phyloP scores from a whole-genome alignment of 2,888 invertebrate genomes.

The Petrophora chlorosata region DNA sequence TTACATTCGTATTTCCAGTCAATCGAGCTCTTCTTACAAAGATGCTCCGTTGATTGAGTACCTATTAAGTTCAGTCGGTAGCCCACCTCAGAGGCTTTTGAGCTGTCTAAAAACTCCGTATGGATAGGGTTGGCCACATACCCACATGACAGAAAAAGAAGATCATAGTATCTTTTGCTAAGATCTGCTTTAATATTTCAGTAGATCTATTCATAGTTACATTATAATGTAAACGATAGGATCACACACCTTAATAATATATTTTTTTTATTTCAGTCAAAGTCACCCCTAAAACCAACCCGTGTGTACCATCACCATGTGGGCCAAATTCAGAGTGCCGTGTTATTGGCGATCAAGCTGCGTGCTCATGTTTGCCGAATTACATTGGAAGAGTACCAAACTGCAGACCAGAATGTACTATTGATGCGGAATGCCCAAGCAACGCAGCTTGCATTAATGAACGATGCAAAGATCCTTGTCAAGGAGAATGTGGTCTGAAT shows the following conservation, averaged over 20 bases:
- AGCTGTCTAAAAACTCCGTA: no score
- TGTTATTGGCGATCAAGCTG: constrained; percentile 91
- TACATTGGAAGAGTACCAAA: constrained; percentile 93
- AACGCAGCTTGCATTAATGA: constrained; percentile 92
- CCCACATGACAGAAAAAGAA: no score
- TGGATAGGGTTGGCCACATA: no score
- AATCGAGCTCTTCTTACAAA: no score
- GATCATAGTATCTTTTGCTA: no score
- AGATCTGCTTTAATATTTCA: no score
- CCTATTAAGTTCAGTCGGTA: no score
- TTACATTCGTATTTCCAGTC: no score
- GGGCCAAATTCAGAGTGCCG: constrained; percentile 93
- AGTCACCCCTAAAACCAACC: constrained; percentile 75
- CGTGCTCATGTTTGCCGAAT: constrained; percentile 91
- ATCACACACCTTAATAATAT: constrained; percentile 2
- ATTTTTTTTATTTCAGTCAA: constrained; percentile 43
- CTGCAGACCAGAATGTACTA: constrained; percentile 92
- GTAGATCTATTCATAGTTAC: no score
- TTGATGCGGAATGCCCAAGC: constrained; percentile 91
- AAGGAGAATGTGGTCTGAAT: constrained; percentile 89
- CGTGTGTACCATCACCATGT: constrained; percentile 92
- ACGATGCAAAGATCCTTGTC: constrained; percentile 92
- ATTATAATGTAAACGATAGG: no score
- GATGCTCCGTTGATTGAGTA: no score
- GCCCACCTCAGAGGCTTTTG: no score